Evolutionary conservation across 2,888 invertebrate genomes (phyloP).

Genomic region (Linnaemya vulpina): DNA sequence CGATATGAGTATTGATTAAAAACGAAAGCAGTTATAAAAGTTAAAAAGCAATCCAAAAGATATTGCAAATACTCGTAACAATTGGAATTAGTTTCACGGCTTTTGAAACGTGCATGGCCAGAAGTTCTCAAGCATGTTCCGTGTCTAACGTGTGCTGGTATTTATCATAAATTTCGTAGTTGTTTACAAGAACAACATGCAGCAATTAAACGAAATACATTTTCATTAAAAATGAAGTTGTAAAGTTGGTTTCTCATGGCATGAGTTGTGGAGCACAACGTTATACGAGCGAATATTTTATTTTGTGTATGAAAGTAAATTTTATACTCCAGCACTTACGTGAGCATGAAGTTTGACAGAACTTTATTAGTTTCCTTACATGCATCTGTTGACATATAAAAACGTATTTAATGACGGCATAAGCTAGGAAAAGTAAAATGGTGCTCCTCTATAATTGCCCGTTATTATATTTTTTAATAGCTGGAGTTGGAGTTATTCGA

Average conservation of each 20-base stretch:
- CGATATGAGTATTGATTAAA: conserved; percentile 60
- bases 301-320: too few relatives aligned
- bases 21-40: conserved; percentile 39
- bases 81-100: conserved; percentile 31
- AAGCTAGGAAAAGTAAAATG: too few relatives aligned
- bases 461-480: too few relatives aligned
- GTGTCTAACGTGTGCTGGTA: neutral
- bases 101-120: conserved; percentile 16
- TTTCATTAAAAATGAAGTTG: neutral
- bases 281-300: too few relatives aligned
- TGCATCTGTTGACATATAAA: too few relatives aligned
- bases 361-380: too few relatives aligned
- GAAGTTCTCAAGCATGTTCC: neutral
- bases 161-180: neutral
- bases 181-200: conserved; percentile 10
- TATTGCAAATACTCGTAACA: conserved; percentile 4
- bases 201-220: neutral
- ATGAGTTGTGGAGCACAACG: too few relatives aligned
- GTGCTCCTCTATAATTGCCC: too few relatives aligned
- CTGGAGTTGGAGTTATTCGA: too few relatives aligned
- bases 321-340: too few relatives aligned
- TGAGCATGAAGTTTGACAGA: too few relatives aligned
- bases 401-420: too few relatives aligned
- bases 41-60: conserved; percentile 1
- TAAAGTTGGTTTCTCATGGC: neutral